Evolutionary conservation across 2,113 vertebrate species (phyloP).

Genomic region (Candoia aspera): DNA sequence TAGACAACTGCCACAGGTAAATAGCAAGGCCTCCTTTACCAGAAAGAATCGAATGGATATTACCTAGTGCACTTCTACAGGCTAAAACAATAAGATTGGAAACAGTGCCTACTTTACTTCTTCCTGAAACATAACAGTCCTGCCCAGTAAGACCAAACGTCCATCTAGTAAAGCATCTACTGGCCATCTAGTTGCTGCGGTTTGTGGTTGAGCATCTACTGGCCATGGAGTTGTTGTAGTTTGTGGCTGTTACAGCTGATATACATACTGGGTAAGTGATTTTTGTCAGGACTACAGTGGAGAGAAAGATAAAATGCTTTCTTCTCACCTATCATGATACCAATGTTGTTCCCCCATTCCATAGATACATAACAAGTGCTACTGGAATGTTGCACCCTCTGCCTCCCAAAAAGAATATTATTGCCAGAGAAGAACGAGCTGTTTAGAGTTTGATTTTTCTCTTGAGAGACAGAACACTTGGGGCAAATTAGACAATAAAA

Average conservation of each 20-base stretch:
- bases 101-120: not conserved
- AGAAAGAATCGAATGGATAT: not conserved
- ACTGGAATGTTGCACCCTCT: not conserved
- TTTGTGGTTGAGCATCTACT: not conserved
- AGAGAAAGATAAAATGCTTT: not conserved
- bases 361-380: not conserved
- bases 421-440: not conserved
- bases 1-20: slow-evolving; percentile 66
- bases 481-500: not conserved
- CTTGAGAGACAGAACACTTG: not conserved
- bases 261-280: not conserved
- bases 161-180: not conserved
- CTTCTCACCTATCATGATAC: not conserved
- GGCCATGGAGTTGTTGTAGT: not conserved
- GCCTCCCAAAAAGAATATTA: not conserved
- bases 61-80: not conserved
- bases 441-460: not conserved
- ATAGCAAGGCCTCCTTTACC: slow-evolving; percentile 29
- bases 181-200: not conserved
- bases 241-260: not conserved
- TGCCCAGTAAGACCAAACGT: not conserved
- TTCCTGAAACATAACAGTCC: not conserved
- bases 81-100: not conserved
- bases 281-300: not conserved
- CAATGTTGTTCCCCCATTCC: not conserved